Conservation (phyloP, 2,113 vertebrate species). For the Seriola dumerili region DNA sequence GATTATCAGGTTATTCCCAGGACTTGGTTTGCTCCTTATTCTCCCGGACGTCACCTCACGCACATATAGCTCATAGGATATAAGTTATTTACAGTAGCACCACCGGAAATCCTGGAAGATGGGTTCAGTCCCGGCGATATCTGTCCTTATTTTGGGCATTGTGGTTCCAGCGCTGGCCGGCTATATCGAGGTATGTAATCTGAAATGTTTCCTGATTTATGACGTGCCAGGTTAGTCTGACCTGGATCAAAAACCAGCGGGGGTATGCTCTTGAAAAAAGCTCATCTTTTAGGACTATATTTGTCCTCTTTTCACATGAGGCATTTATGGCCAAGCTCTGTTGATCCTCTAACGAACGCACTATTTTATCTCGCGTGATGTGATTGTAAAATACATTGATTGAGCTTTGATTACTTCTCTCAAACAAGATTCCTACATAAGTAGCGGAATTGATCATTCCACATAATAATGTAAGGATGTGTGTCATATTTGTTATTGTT, state of each 20-base stretch:
- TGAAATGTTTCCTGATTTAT: conserved; percentile 3
- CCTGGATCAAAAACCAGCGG: background rate
- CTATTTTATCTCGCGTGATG: background rate
- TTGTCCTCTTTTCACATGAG: conserved; percentile 15
- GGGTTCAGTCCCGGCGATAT: conserved; percentile 80
- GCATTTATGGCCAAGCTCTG: background rate
- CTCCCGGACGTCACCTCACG: conserved; percentile 37
- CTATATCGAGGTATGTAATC: conserved; percentile 88
- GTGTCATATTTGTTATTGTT: background rate
- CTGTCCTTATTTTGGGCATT: conserved; percentile 82
- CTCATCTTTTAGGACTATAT: conserved; percentile 2
- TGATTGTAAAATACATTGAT: conserved; percentile 5
- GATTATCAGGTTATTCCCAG: conserved; percentile 20
- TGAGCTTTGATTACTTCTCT: background rate
- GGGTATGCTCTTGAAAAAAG: background rate
- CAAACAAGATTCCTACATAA: background rate
- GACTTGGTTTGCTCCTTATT: conserved; percentile 31
- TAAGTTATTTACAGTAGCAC: conserved; percentile 62
- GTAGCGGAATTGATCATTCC: background rate
- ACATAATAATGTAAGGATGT: background rate
- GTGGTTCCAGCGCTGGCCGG: conserved; percentile 85
- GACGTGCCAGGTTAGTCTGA: background rate
- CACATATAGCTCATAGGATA: conserved; percentile 56
- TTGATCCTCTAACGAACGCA: background rate
- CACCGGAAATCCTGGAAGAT: conserved; percentile 72